phyloP scores from a whole-genome alignment of 2,888 invertebrate species.

The Parasteatoda lunata region DNA sequence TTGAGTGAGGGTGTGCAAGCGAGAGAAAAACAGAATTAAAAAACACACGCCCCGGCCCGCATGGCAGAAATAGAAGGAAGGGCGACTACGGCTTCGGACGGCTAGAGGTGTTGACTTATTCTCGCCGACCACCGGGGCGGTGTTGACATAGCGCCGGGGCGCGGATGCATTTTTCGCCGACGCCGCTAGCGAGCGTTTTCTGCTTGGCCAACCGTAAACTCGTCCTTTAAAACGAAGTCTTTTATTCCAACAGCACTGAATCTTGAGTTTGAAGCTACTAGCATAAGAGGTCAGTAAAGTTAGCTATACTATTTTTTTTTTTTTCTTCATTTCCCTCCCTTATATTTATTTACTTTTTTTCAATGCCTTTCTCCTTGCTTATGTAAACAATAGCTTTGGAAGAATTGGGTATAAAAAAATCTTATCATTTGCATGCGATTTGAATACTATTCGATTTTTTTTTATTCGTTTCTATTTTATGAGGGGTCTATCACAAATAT shows the following conservation, averaged over 20 bases:
- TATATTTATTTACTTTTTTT: constrained; percentile 34
- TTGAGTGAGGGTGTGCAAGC: neutral
- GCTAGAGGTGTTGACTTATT: constrained; percentile 64
- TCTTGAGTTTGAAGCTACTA: constrained; percentile 15
- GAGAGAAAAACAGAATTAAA: constrained; percentile 48
- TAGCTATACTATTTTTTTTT: constrained; percentile 19
- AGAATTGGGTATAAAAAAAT: neutral
- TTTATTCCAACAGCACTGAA: constrained; percentile 30
- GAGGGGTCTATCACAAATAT: neutral
- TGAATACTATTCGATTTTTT: constrained; percentile 22
- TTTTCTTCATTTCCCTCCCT: constrained; percentile 12
- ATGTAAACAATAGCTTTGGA: neutral
- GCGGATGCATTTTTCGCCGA: constrained; percentile 63
- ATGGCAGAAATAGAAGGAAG: constrained; percentile 56
- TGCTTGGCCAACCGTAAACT: constrained; percentile 58
- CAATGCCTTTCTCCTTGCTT: constrained; percentile 4
- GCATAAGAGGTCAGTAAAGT: constrained; percentile 49
- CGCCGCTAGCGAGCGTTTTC: constrained; percentile 61
- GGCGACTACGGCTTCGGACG: constrained; percentile 34
- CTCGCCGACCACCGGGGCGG: constrained; percentile 33
- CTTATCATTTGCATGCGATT: constrained; percentile 44
- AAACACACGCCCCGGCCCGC: constrained; percentile 50
- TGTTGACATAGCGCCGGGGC: constrained; percentile 63
- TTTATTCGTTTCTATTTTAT: no score
- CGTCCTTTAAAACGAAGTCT: constrained; percentile 44